These are phyloP conservation scores for Lithophane leautieri DNA, from an alignment of 2,888 invertebrate species.

Conservation along the genomic window DNA sequence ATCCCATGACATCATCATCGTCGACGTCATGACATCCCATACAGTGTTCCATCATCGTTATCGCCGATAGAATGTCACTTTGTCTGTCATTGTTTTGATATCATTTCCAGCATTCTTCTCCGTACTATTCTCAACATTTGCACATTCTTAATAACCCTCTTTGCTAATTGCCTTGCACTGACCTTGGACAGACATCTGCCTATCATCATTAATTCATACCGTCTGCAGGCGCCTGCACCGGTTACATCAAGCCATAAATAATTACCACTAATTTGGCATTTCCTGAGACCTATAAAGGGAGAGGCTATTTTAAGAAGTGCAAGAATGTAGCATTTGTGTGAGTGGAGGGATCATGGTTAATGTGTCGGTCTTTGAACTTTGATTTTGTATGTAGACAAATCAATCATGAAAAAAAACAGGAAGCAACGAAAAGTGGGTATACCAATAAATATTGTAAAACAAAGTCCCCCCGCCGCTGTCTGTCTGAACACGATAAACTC, in stretches of 20 bases:
- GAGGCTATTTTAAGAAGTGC: constrained; percentile 54
- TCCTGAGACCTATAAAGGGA: constrained; percentile 61
- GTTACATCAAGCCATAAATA: constrained; percentile 46
- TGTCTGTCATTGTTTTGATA: too few relatives aligned
- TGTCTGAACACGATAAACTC: too few relatives aligned
- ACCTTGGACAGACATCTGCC: constrained; percentile 59
- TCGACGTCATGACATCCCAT: too few relatives aligned
- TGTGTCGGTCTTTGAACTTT: constrained; percentile 41
- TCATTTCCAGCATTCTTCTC: not conserved
- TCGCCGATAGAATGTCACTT: too few relatives aligned
- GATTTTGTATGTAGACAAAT: constrained; percentile 1
- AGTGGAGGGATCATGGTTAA: not conserved
- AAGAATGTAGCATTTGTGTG: constrained; percentile 47
- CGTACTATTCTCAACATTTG: not conserved
- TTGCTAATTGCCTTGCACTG: constrained; percentile 42
- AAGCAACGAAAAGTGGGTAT: not conserved
- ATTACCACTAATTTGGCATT: constrained; percentile 65
- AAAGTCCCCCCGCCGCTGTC: too few relatives aligned
- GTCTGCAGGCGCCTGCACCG: constrained; percentile 43
- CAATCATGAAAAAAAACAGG: not conserved
- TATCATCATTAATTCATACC: constrained; percentile 39
- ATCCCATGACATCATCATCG: too few relatives aligned
- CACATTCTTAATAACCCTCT: constrained; percentile 10
- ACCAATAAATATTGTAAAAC: too few relatives aligned
- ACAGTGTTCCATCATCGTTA: too few relatives aligned